These are phyloP conservation scores for Dryobotodes eremita DNA, from an alignment of 2,888 invertebrate species.

Conservation along the genomic window DNA sequence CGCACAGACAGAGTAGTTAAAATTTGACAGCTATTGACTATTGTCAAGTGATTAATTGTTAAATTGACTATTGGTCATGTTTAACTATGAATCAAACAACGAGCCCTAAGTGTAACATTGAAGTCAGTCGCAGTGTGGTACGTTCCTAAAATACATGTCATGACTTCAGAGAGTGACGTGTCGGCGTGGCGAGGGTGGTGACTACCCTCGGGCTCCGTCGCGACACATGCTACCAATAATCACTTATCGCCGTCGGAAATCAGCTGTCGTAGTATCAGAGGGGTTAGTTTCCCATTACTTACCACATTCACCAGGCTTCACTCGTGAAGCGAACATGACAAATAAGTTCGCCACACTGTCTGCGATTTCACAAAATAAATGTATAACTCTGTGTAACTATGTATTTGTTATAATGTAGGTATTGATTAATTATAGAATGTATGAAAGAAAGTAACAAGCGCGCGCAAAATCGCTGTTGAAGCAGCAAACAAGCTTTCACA, in stretches of 20 bases:
- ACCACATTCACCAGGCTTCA: conserved; percentile 73
- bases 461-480: conserved; percentile 53
- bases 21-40: too few species aligned
- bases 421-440: conserved; percentile 45
- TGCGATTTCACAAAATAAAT: conserved; percentile 26
- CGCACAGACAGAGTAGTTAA: too few species aligned
- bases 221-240: conserved; percentile 80
- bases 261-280: conserved; percentile 82
- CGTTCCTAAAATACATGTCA: conserved; percentile 58
- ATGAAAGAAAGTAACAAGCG: conserved; percentile 60
- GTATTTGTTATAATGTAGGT: conserved; percentile 3
- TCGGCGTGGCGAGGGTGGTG: conserved; percentile 59
- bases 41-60: too few species aligned
- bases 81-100: too few species aligned
- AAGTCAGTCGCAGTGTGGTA: conserved; percentile 24
- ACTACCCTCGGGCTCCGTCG: conserved; percentile 60
- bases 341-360: conserved; percentile 15
- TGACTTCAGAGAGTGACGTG: conserved; percentile 53
- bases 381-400: conserved; percentile 5
- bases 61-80: too few species aligned
- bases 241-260: conserved; percentile 85
- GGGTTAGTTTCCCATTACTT: conserved; percentile 76
- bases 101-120: conserved; percentile 15
- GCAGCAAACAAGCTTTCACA: conserved; percentile 66
- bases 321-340: conserved; percentile 50